Conservation (phyloP, 1,140 invertebrate species). For the Neomicropteryx cornuta region DNA sequence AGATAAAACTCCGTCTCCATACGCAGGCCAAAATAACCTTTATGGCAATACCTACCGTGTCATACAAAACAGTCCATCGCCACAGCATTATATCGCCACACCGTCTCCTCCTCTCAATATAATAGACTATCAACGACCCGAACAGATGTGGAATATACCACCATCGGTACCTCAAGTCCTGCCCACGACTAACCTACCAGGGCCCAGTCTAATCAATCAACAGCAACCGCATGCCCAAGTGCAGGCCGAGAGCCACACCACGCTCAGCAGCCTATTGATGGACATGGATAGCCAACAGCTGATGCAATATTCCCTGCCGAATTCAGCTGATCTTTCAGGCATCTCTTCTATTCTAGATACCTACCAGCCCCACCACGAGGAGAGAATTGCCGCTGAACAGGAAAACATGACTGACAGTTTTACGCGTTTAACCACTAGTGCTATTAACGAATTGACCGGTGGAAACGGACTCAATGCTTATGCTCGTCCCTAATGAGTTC, state of each 20-base stretch:
- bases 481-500: too few relatives aligned
- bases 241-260: constrained; percentile 5
- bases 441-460: background rate
- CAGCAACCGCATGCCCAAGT: background rate
- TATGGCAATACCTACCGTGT: constrained; percentile 10
- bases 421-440: constrained; percentile 28
- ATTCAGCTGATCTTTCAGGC: constrained; percentile 12
- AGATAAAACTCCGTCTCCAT: constrained; percentile 17
- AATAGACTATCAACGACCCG: too few relatives aligned
- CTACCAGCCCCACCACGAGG: constrained; percentile 8
- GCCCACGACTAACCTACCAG: too few relatives aligned
- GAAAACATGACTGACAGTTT: constrained; percentile 41
- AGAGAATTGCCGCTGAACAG: constrained; percentile 11
- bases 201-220: background rate
- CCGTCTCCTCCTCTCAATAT: constrained; percentile 9
- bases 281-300: constrained; percentile 38
- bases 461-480: too few relatives aligned
- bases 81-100: constrained; percentile 10
- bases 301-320: constrained; percentile 32
- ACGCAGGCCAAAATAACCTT: constrained; percentile 9
- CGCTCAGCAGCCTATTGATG: constrained; percentile 19
- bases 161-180: too few relatives aligned
- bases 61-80: constrained; percentile 14
- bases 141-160: too few relatives aligned
- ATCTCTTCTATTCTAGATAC: constrained; percentile 11